Percentiles rank a stretch among this genome's conserved stretches.
Evolutionary conservation across 2,797 vertebrate genomes (phyloP).

Genomic region (Phataginus tetradactyla): DNA sequence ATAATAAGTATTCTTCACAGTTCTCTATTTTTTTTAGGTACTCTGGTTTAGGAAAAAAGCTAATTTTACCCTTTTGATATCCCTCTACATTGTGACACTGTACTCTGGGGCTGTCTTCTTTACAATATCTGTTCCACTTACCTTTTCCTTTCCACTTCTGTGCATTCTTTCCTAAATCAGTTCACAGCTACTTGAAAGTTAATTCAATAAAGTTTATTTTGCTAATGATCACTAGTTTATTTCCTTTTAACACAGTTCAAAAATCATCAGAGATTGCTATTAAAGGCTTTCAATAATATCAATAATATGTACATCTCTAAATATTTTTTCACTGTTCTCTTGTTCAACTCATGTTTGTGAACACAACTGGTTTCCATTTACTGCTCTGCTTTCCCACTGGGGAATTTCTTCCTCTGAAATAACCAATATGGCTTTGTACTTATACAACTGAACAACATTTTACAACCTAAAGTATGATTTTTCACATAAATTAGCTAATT

Average conservation of each 20-base stretch:
- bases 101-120: background rate
- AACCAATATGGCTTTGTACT: background rate
- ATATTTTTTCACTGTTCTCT: background rate
- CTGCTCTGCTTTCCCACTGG: background rate
- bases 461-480: background rate
- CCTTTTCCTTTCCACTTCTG: background rate
- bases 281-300: background rate
- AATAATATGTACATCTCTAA: background rate
- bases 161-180: background rate
- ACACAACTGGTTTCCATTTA: background rate
- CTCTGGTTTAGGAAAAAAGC: rapidly evolving
- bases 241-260: background rate
- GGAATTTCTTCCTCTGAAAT: background rate
- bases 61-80: background rate
- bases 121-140: background rate
- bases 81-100: background rate
- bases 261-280: background rate
- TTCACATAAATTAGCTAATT: background rate
- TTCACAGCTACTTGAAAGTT: background rate
- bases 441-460: background rate
- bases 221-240: background rate
- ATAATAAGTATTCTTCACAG: background rate
- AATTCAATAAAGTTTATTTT: background rate
- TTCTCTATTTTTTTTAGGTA: background rate
- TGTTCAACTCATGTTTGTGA: background rate